These are phyloP conservation scores for Telenomus remus DNA, from an alignment of 1,140 invertebrate genomes.

Conservation along the genomic window DNA sequence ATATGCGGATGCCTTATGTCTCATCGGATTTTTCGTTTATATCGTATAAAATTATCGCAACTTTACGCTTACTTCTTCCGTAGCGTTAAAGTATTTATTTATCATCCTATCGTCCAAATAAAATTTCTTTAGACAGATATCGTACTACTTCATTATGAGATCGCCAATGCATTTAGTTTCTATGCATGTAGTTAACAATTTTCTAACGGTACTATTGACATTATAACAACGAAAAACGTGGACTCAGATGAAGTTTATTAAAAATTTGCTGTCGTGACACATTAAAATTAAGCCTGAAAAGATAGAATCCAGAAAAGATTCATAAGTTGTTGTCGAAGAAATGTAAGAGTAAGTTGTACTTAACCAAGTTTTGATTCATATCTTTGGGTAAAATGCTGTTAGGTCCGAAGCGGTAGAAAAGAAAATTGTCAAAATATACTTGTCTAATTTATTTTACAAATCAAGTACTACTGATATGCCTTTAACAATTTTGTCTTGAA, in stretches of 20 bases:
- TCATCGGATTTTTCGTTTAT: slow-evolving; percentile 24
- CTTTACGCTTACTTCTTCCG: slow-evolving; percentile 17
- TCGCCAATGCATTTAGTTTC: slow-evolving; percentile 33
- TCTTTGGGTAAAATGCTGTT: no score
- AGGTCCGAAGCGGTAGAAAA: neutral
- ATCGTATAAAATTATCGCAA: slow-evolving; percentile 9
- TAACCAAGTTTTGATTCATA: no score
- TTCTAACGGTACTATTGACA: slow-evolving; percentile 53
- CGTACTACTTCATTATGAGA: slow-evolving; percentile 18
- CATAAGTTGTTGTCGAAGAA: no score
- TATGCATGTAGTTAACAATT: slow-evolving; percentile 31
- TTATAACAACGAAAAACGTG: slow-evolving; percentile 45
- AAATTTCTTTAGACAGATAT: slow-evolving; percentile 25
- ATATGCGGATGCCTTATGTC: slow-evolving; percentile 31
- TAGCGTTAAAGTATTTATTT: slow-evolving; percentile 45
- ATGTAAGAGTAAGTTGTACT: no score
- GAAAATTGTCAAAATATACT: neutral
- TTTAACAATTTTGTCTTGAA: slow-evolving; percentile 15
- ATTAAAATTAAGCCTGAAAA: slow-evolving; percentile 28
- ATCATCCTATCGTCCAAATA: neutral
- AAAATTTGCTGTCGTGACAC: slow-evolving; percentile 16
- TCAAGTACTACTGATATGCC: slow-evolving; percentile 37
- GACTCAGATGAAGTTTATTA: slow-evolving; percentile 30
- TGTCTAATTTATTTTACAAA: slow-evolving; percentile 11
- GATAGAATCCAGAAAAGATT: slow-evolving; percentile 8